These are phyloP conservation scores for Notocelia uddmanniana DNA, from an alignment of 2,888 invertebrate genomes.

Conservation along the genomic window DNA sequence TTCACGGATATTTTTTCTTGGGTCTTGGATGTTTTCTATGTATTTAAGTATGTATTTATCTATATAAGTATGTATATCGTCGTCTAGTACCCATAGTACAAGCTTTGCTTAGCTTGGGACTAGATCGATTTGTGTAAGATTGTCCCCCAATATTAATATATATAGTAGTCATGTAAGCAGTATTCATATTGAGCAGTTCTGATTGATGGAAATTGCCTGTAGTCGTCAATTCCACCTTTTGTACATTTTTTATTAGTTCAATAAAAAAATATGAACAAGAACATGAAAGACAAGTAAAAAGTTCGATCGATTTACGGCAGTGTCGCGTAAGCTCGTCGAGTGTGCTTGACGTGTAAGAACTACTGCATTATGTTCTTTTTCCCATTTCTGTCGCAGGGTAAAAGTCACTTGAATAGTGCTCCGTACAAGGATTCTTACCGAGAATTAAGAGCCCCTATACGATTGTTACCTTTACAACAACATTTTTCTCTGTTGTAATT, in stretches of 20 bases:
- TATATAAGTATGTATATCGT: no score
- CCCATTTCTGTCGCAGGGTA: conserved; percentile 9
- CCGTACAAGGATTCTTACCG: neutral
- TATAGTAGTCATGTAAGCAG: no score
- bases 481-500: neutral
- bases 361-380: conserved; percentile 15
- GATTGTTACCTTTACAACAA: neutral
- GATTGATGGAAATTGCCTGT: no score
- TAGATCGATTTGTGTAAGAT: no score
- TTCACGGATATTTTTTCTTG: no score
- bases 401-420: conserved; percentile 17
- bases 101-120: no score
- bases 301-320: neutral
- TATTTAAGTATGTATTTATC: no score
- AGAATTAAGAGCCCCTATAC: neutral
- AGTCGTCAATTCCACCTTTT: no score
- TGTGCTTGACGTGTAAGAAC: conserved; percentile 12
- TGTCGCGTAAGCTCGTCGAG: conserved; percentile 6
- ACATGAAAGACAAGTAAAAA: neutral
- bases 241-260: neutral
- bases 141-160: no score
- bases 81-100: no score
- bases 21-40: no score
- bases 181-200: no score
- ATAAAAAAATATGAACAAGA: neutral